Evolutionary conservation across 1,140 invertebrate genomes (phyloP).

Genomic region (Drosophila aff.): DNA sequence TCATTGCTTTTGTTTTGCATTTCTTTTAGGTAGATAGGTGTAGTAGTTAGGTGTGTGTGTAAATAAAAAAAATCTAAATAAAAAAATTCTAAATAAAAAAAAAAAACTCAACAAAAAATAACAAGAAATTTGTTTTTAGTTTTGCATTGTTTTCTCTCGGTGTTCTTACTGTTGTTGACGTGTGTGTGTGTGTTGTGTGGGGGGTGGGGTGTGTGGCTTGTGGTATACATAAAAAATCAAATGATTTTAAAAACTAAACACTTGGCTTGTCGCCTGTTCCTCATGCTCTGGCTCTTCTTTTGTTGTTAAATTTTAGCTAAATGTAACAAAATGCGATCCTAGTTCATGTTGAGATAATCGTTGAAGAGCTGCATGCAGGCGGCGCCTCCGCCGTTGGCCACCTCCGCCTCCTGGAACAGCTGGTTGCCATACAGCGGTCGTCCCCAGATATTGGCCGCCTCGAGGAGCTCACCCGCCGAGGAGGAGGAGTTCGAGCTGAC

Average conservation of each 20-base stretch:
- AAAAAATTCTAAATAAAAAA: slow-evolving; percentile 18
- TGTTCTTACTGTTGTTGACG: slow-evolving; percentile 12
- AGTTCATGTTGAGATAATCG: slow-evolving; percentile 87
- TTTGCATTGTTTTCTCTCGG: slow-evolving; percentile 58
- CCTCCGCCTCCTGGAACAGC: slow-evolving; percentile 54
- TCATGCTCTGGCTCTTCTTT: slow-evolving; percentile 26
- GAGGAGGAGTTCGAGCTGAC: slow-evolving; percentile 77
- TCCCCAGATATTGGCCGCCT: slow-evolving; percentile 66
- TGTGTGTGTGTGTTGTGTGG: slow-evolving; percentile 2
- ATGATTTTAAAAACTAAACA: slow-evolving; percentile 42
- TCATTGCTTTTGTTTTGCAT: slow-evolving; percentile 50
- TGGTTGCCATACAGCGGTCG: slow-evolving; percentile 31
- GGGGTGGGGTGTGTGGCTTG: no score
- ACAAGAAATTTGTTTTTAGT: slow-evolving; percentile 67
- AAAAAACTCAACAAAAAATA: slow-evolving; percentile 76
- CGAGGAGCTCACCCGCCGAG: slow-evolving; percentile 59
- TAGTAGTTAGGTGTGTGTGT: slow-evolving; percentile 26
- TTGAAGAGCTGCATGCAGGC: slow-evolving; percentile 87
- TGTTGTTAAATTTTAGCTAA: slow-evolving; percentile 61
- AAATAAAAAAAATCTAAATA: slow-evolving; percentile 21
- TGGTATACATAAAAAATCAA: slow-evolving; percentile 37
- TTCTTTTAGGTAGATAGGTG: slow-evolving; percentile 11
- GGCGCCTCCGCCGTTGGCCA: slow-evolving; percentile 77
- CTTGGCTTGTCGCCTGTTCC: slow-evolving; percentile 3
- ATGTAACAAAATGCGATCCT: slow-evolving; percentile 65